These are phyloP conservation scores for Rhyacophila brunnea DNA, from an alignment of 1,140 invertebrate species.

Conservation along the genomic window DNA sequence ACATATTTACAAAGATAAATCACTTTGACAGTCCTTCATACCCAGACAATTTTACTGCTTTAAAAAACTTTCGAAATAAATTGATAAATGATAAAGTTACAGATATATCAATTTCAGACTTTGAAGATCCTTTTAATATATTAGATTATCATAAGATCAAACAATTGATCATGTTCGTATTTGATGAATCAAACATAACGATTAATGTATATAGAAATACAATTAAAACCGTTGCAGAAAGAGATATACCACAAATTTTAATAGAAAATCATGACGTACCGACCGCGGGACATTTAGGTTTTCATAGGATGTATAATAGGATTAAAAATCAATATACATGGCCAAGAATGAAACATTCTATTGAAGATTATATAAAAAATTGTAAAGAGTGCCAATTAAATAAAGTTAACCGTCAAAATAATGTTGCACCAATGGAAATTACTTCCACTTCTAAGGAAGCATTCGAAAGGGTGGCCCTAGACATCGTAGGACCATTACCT, in stretches of 20 bases:
- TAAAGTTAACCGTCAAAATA: slow-evolving; percentile 37
- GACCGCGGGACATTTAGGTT: slow-evolving; percentile 39
- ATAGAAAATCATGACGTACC: slow-evolving; percentile 36
- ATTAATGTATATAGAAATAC: too few species aligned
- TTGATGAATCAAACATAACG: too few species aligned
- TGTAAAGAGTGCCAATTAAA: slow-evolving; percentile 41
- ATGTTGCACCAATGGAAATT: slow-evolving; percentile 35
- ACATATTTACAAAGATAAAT: too few species aligned
- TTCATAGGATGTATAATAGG: slow-evolving; percentile 36
- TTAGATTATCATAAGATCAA: too few species aligned
- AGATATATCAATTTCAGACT: slow-evolving; percentile 13
- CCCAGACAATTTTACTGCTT: slow-evolving; percentile 21
- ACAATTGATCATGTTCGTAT: too few species aligned
- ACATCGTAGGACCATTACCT: slow-evolving; percentile 39
- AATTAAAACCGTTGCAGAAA: slow-evolving; percentile 10
- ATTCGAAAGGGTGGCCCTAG: slow-evolving; percentile 35
- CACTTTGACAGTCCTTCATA: slow-evolving; percentile 28
- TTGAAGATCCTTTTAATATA: slow-evolving; percentile 11
- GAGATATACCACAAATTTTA: slow-evolving; percentile 33
- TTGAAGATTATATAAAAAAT: slow-evolving; percentile 38
- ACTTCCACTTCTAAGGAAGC: slow-evolving; percentile 34
- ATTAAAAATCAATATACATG: slow-evolving; percentile 39
- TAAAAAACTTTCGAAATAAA: slow-evolving; percentile 20
- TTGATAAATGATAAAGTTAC: slow-evolving; percentile 19
- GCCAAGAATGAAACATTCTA: slow-evolving; percentile 37